A percentile compares a stretch with the other conserved stretches of the same genome.
Conservation (phyloP, 2,888 invertebrate species). For the Eulithis prunata region DNA sequence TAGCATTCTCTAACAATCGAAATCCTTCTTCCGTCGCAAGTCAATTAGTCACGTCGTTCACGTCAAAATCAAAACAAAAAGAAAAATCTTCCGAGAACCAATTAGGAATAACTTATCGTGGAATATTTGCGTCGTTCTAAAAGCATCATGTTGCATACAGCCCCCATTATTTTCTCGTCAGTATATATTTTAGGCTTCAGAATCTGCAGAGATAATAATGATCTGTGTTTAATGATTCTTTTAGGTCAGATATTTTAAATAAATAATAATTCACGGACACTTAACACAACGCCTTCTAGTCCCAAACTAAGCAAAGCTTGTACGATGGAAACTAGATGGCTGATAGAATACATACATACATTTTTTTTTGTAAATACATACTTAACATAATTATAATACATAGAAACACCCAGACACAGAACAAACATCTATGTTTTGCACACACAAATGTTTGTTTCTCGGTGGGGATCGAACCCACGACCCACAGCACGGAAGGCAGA, state of each 20-base stretch:
- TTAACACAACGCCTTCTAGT: no score
- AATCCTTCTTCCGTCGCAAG: slow-evolving; percentile 1
- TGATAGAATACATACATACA: no score
- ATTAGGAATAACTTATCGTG: slow-evolving; percentile 60
- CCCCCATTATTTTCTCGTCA: slow-evolving; percentile 69
- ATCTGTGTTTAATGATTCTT: slow-evolving; percentile 17
- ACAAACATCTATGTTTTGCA: no score
- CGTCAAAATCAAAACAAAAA: slow-evolving; percentile 21
- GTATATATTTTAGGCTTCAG: slow-evolving; percentile 54
- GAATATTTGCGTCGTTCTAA: slow-evolving; percentile 49
- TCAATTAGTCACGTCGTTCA: slow-evolving; percentile 5
- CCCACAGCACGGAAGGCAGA: no score
- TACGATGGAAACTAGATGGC: no score
- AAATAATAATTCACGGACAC: no score
- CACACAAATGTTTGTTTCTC: no score
- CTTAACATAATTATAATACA: no score
- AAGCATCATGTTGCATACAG: slow-evolving; percentile 52
- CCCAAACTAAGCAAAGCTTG: no score
- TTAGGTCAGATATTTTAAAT: slow-evolving; percentile 2
- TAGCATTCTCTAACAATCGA: background rate
- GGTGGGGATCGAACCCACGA: no score
- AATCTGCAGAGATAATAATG: slow-evolving; percentile 9
- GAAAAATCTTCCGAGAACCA: slow-evolving; percentile 54
- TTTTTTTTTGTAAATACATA: no score
- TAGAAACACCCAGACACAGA: no score